Evolutionary conservation across 2,797 vertebrate genomes (phyloP).

Genomic region (Agapornis canus): DNA sequence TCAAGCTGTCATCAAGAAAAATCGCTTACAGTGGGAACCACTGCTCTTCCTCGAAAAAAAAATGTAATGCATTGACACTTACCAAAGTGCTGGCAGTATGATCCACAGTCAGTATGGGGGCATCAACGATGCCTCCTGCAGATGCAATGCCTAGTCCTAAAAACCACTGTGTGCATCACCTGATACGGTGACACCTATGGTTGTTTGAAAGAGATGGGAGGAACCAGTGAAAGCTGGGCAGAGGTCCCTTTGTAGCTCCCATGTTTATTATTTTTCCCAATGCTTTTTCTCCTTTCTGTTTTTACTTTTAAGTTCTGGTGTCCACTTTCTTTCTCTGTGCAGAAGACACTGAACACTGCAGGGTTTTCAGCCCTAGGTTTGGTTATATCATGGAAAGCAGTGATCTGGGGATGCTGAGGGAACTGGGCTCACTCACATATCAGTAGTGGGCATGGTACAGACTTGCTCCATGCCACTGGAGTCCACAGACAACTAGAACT

Average conservation of each 20-base stretch:
- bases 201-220: neutral
- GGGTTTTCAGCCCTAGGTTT: neutral
- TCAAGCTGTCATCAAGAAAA: neutral
- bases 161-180: accelerated
- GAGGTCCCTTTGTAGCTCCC: neutral
- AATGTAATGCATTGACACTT: accelerated
- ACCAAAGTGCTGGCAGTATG: neutral
- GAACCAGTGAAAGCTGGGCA: neutral
- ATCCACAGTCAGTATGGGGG: neutral
- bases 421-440: neutral
- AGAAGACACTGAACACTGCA: neutral
- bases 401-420: neutral
- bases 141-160: neutral
- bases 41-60: neutral
- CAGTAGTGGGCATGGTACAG: accelerated
- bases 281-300: neutral
- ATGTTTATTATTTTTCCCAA: neutral
- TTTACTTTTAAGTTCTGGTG: neutral
- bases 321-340: neutral
- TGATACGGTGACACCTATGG: neutral
- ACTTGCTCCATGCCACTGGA: neutral
- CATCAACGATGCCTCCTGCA: neutral
- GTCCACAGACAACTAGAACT: neutral
- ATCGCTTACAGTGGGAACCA: neutral
- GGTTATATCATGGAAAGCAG: neutral